These are phyloP conservation scores for Calliphora vomitoria DNA, from an alignment of 2,888 invertebrate genomes.

Conservation along the genomic window DNA sequence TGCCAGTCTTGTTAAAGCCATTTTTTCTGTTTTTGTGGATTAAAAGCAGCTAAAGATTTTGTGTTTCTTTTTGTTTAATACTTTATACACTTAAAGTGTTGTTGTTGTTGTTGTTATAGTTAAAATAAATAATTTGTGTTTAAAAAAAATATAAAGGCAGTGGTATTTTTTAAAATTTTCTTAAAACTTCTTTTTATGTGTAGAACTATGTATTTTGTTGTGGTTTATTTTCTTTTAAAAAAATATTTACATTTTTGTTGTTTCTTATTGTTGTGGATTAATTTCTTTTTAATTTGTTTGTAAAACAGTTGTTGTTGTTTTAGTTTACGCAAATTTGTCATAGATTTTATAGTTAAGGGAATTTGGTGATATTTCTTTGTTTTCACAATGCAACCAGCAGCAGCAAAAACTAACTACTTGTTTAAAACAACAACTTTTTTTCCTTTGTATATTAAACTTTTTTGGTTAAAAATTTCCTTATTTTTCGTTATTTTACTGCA, in stretches of 20 bases:
- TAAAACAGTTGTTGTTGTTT: conserved; percentile 70
- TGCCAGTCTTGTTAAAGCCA: conserved; percentile 82
- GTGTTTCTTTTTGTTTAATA: background rate
- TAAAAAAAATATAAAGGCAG: conserved; percentile 72
- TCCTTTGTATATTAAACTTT: too few species aligned
- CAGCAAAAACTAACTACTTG: background rate
- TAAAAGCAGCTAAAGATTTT: conserved; percentile 10
- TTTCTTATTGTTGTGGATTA: conserved; percentile 48
- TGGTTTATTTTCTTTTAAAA: conserved; percentile 71
- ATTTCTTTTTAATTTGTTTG: conserved; percentile 77
- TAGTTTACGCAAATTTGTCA: conserved; percentile 73
- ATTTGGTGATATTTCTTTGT: conserved; percentile 15
- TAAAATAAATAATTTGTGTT: background rate
- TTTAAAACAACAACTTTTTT: too few species aligned
- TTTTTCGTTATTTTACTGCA: too few species aligned
- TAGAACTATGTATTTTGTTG: conserved; percentile 23
- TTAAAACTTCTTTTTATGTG: background rate
- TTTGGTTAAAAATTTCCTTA: too few species aligned
- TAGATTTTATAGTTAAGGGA: conserved; percentile 51
- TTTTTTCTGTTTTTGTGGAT: conserved; percentile 63
- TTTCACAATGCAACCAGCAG: conserved; percentile 9
- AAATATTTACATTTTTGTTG: conserved; percentile 76
- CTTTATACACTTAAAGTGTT: background rate
- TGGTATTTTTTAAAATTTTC: conserved; percentile 9
- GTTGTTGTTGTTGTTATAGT: conserved; percentile 69